A percentile compares a stretch with the other conserved stretches of the same genome.
Evolutionary conservation across 2,113 vertebrate genomes (phyloP).

Genomic region (Isichthys henryi): DNA sequence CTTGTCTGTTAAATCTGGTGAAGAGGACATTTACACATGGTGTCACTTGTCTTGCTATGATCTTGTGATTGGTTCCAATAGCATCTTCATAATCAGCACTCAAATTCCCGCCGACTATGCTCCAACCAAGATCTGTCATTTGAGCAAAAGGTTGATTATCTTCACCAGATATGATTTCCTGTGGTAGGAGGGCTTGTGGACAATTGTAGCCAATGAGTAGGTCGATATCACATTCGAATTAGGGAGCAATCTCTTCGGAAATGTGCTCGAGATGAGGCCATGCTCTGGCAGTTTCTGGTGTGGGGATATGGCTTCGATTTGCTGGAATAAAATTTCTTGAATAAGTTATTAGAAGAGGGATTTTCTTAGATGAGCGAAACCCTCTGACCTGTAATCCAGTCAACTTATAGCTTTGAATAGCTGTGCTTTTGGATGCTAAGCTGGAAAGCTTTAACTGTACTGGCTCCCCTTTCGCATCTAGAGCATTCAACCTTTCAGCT

Average conservation of each 20-base stretch:
- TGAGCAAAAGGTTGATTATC: constrained; percentile 10
- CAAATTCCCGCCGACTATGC: constrained; percentile 13
- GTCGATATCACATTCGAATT: constrained; percentile 14
- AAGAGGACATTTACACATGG: constrained; percentile 9
- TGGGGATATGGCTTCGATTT: constrained; percentile 29
- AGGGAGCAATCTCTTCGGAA: constrained; percentile 22
- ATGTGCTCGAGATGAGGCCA: constrained; percentile 31
- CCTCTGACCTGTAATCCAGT: constrained; percentile 21
- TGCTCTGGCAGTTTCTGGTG: constrained; percentile 19
- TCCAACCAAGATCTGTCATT: constrained; percentile 26
- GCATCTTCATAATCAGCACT: constrained; percentile 14
- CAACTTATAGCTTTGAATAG: constrained; percentile 2
- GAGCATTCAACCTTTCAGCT: no score
- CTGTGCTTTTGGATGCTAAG: not conserved
- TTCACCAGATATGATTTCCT: constrained; percentile 13
- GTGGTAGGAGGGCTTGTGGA: constrained; percentile 6
- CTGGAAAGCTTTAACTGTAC: no score
- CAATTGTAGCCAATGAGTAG: not conserved
- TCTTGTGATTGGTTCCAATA: constrained; percentile 17
- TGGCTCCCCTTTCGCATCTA: no score
- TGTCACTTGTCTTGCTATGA: constrained; percentile 17
- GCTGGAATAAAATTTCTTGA: constrained; percentile 29
- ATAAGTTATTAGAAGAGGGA: constrained; percentile 16
- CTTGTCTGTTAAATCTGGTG: not conserved
- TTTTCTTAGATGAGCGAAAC: constrained; percentile 21